Evolutionary conservation across 2,888 invertebrate genomes (phyloP).

Genomic region (Mylabris sibirica): DNA sequence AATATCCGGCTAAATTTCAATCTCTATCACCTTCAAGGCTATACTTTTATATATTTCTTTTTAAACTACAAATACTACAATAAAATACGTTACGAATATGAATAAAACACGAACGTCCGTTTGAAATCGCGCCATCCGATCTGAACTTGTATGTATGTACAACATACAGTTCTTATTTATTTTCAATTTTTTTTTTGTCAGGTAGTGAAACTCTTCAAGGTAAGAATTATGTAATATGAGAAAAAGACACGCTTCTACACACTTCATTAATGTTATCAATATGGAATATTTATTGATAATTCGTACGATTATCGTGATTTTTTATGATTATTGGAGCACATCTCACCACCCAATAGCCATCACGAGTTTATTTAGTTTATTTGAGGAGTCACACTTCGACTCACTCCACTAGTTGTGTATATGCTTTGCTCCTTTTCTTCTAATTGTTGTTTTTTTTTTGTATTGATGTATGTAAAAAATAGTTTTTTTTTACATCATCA

Average conservation of each 20-base stretch:
- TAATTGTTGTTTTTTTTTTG: slow-evolving; percentile 17
- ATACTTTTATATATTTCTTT: background rate
- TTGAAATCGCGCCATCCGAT: slow-evolving; percentile 9
- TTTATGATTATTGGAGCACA: background rate
- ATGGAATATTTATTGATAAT: background rate
- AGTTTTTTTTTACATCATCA: slow-evolving; percentile 21
- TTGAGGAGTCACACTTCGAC: slow-evolving; percentile 37
- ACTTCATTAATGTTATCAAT: background rate
- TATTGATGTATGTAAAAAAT: background rate
- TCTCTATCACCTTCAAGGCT: slow-evolving; percentile 4
- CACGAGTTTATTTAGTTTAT: slow-evolving; percentile 3
- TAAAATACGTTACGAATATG: slow-evolving; percentile 11
- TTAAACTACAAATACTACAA: background rate
- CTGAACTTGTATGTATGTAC: slow-evolving; percentile 7
- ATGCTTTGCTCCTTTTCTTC: background rate
- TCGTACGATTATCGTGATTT: background rate
- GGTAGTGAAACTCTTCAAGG: background rate
- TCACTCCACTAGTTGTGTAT: slow-evolving; percentile 35
- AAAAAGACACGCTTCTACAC: background rate
- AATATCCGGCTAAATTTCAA: slow-evolving; percentile 11
- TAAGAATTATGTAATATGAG: background rate
- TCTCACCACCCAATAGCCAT: slow-evolving; percentile 16
- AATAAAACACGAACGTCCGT: slow-evolving; percentile 6
- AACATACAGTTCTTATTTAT: too few species aligned
- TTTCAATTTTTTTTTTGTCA: background rate